A percentile compares a stretch with the other conserved stretches of the same genome.
phyloP scores from a whole-genome alignment of 1,140 invertebrate genomes.

The Onthophagus taurus region DNA sequence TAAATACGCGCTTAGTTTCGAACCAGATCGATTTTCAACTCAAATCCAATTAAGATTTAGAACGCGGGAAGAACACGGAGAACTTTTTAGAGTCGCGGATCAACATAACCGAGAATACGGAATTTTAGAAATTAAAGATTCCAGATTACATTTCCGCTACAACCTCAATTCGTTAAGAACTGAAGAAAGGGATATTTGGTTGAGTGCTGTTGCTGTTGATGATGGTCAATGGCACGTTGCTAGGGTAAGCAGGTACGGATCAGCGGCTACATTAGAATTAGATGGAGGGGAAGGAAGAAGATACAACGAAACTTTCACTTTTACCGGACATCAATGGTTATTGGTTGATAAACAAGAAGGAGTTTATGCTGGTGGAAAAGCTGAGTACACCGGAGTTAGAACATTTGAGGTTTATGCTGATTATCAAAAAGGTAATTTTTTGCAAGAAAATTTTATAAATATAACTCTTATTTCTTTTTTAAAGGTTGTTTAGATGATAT shows the following conservation, averaged over 20 bases:
- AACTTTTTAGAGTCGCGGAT: constrained; percentile 85
- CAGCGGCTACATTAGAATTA: constrained; percentile 84
- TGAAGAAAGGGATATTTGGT: constrained; percentile 82
- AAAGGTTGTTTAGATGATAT: constrained; percentile 75
- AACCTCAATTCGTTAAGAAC: constrained; percentile 85
- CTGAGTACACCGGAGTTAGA: constrained; percentile 84
- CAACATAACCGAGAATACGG: constrained; percentile 93
- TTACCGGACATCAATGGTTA: constrained; percentile 84
- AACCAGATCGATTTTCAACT: constrained; percentile 84
- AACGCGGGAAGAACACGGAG: constrained; percentile 84
- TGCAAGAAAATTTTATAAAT: not conserved
- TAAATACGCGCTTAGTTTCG: constrained; percentile 90
- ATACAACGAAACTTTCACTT: constrained; percentile 89
- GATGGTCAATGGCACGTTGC: constrained; percentile 97
- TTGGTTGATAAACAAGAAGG: constrained; percentile 90
- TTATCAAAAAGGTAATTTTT: constrained; percentile 72
- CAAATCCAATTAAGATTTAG: constrained; percentile 87
- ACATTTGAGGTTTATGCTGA: constrained; percentile 93
- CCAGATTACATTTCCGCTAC: constrained; percentile 80
- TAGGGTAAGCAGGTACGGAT: constrained; percentile 79
- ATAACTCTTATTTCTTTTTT: constrained; percentile 9
- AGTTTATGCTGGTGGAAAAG: constrained; percentile 90
- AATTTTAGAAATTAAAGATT: constrained; percentile 87
- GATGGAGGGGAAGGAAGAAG: constrained; percentile 91
- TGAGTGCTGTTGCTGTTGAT: constrained; percentile 81